phyloP scores from a whole-genome alignment of 2,888 invertebrate species.

The Conistra vaccinii region DNA sequence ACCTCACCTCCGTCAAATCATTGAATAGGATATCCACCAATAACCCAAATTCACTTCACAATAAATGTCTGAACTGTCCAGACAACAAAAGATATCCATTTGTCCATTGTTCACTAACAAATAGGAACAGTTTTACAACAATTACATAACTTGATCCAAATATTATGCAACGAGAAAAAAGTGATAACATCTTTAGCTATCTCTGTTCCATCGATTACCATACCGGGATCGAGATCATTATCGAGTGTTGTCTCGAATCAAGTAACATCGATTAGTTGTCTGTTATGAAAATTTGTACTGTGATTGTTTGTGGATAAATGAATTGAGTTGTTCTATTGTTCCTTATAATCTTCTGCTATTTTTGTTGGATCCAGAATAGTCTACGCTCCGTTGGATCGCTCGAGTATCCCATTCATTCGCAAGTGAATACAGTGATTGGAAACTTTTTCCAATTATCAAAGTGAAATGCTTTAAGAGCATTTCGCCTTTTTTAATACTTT shows the following conservation, averaged over 20 bases:
- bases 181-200: constrained; percentile 47
- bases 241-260: constrained; percentile 44
- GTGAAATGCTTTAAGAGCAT: neutral
- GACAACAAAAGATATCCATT: constrained; percentile 51
- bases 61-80: constrained; percentile 22
- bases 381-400: neutral
- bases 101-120: constrained; percentile 48
- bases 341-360: neutral
- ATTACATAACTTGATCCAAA: constrained; percentile 54
- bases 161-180: constrained; percentile 46
- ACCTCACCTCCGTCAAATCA: neutral
- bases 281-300: constrained; percentile 24
- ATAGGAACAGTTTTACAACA: constrained; percentile 22
- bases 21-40: constrained; percentile 22
- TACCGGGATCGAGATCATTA: constrained; percentile 46
- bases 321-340: constrained; percentile 8
- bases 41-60: constrained; percentile 23
- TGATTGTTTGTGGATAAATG: constrained; percentile 10
- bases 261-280: constrained; percentile 43
- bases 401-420: neutral
- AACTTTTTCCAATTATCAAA: too few species aligned
- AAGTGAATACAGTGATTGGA: neutral
- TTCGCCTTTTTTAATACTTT: too few species aligned
- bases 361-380: neutral
- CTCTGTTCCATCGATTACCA: constrained; percentile 43